Base-by-base conservation (phyloP, 2,888 invertebrate genomes). In the Netelia melanura region DNA sequence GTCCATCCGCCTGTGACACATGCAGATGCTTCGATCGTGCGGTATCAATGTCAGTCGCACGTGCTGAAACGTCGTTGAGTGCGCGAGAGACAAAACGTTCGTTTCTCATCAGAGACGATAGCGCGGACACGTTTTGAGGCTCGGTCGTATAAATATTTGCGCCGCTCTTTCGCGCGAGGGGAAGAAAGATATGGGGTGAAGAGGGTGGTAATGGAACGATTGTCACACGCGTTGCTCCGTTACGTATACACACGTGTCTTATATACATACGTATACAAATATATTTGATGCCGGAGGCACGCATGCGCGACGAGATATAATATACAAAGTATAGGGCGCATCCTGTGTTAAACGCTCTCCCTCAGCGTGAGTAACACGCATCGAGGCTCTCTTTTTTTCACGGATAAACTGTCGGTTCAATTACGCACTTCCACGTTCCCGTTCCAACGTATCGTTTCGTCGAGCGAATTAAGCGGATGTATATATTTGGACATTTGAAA, bases 291-390 rank as follows among this genome's bases (percentile, higher is more conserved):
- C 70, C 52, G 72, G 44, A 77, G 6, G 77, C 52, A 78, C 61
- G 72, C 70, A 82, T 70, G 68, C 78, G 56, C 56, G 44, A 77
- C 64, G 65, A 58, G 65, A 80, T 83, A 75, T 67, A 71, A 81
- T 68, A 70, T 64, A 80, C 71, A 80, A 75, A 83, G 72, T 75
- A 62, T 54, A 48, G 30, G 43, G 67, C 70, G 67, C 78, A 84
- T 86, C 81, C 81, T 84, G 86, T 81, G 81, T 54, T 78, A 86
- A 84, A 75, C 75, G 84, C 14, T 48, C 64, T 61, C 65, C 77
- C 83, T 77, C 77, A 23, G 61, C 48, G 68, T 72, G 68, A 77
- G 67, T 11, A 68, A 81, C 78, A 76, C 68, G 74, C 81, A 85
- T 77, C 61, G 52, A 10, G 48, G 48, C 14, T 56, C 43, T 56